phyloP scores from a whole-genome alignment of 2,888 invertebrate species.

The Eutolmus rufibarbis region DNA sequence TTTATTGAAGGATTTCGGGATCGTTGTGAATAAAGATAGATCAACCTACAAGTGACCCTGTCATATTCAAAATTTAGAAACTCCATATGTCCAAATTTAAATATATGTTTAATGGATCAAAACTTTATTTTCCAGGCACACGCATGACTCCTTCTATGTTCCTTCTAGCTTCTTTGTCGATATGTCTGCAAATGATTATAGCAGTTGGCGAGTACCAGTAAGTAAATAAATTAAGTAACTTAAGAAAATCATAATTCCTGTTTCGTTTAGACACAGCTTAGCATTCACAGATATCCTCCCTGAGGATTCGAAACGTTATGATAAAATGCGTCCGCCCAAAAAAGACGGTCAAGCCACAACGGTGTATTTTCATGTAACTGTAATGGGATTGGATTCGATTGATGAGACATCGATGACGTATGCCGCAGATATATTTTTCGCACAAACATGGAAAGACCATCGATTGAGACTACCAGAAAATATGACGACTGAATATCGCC shows the following conservation, averaged over 20 bases:
- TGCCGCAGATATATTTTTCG: constrained; percentile 90
- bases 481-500: constrained; percentile 89
- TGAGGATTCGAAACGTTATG: constrained; percentile 85
- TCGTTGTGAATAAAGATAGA: no score
- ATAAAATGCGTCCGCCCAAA: constrained; percentile 93
- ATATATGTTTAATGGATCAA: background rate
- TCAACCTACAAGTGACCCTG: no score
- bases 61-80: no score
- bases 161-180: constrained; percentile 57
- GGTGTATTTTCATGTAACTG: constrained; percentile 91
- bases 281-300: constrained; percentile 85
- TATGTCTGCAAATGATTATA: constrained; percentile 58
- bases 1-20: no score
- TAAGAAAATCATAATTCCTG: background rate
- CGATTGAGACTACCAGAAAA: constrained; percentile 85
- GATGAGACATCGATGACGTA: constrained; percentile 97
- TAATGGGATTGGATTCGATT: constrained; percentile 94
- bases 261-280: constrained; percentile 66
- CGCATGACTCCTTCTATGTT: constrained; percentile 55
- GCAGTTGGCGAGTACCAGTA: constrained; percentile 60
- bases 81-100: no score
- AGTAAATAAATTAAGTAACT: constrained; percentile 49
- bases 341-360: constrained; percentile 86
- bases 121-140: constrained; percentile 54
- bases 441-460: constrained; percentile 93